Evolutionary conservation across 2,797 vertebrate species (phyloP), one percentile per base, ranked within the genome.

Genomic region (Lagocephalus sceleratus): DNA sequence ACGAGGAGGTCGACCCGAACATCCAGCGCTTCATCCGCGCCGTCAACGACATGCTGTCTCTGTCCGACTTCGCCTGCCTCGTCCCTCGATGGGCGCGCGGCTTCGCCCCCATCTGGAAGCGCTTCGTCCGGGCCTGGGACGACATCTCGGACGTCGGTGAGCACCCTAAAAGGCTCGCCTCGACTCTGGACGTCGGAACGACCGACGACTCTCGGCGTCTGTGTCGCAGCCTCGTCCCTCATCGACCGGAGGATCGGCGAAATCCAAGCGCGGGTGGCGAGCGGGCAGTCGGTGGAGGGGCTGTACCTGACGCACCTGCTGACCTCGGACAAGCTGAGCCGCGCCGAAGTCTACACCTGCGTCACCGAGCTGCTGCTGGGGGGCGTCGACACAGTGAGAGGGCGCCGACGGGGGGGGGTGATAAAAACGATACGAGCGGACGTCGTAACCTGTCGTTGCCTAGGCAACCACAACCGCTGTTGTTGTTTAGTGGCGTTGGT

Each of bases 121-220:
- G 79, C 48, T 92, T 92, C n/a, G 62, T 91, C 1, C 75, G 82
- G 65, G 86, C 91, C 51, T 92, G 91, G 91, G 91, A 92, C 29
- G 82, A 90, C 66, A 76, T 92, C 41, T 87, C 56, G 3, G 60
- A 56, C 17, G 78, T 90, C 1, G 90, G 91, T 92, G 71, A 1
- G 88, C 46, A n/a, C 3, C 35, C 1, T 3, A 1, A 20, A 3
- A 19, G 10, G 19, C 7, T 19, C 2, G 10, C 10, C 20, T 19
- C 5, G 17, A 20, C 42, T 17, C 5, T 40, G 15, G 39, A 40
- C 7, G 1, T 0, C 10, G 11, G 14, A 14, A 14, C 4, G 43
- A 35, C 12, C 3, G 12, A 6, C 1, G 8, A 20, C 7, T 5
- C 2, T 7, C 12, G 25, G 7, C 11, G 15, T 11, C 1, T 43